phyloP scores from a whole-genome alignment of 2,113 vertebrate species.

The Notarius quadriscutis region DNA sequence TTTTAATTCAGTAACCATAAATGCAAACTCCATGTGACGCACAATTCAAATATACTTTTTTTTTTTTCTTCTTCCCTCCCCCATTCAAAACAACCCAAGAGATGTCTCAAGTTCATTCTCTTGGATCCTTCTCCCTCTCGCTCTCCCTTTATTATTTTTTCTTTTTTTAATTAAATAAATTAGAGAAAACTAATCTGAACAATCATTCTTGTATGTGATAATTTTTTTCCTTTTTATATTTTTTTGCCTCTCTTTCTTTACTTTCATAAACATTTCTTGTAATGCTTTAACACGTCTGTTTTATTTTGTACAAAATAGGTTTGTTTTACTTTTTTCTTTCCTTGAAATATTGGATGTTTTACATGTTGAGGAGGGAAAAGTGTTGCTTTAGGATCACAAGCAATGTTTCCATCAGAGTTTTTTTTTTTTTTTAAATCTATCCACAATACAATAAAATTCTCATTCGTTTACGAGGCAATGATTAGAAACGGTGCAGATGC shows the following conservation, averaged over 20 bases:
- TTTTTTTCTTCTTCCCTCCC: background rate
- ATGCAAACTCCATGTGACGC: background rate
- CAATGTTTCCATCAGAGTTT: background rate
- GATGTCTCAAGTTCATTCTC: background rate
- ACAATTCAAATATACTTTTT: background rate
- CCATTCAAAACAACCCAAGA: background rate
- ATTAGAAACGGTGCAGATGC: background rate
- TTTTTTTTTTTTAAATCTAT: background rate
- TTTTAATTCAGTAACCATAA: too few relatives aligned
- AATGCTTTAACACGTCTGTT: background rate
- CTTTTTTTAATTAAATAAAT: too few relatives aligned
- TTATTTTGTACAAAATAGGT: background rate
- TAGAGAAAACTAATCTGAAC: background rate
- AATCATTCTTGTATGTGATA: background rate
- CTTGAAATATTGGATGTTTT: background rate
- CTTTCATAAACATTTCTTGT: background rate
- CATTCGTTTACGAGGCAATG: background rate
- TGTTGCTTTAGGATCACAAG: background rate
- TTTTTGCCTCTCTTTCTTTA: background rate
- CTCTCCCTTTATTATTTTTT: too few relatives aligned
- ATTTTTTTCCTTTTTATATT: background rate
- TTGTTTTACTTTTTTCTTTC: background rate
- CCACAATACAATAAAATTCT: background rate
- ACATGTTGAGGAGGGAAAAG: background rate
- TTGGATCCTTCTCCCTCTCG: background rate